Evolutionary conservation across 2,888 invertebrate species (phyloP), one percentile per base, ranked within the genome.

Genomic region (Deilephila elpenor): DNA sequence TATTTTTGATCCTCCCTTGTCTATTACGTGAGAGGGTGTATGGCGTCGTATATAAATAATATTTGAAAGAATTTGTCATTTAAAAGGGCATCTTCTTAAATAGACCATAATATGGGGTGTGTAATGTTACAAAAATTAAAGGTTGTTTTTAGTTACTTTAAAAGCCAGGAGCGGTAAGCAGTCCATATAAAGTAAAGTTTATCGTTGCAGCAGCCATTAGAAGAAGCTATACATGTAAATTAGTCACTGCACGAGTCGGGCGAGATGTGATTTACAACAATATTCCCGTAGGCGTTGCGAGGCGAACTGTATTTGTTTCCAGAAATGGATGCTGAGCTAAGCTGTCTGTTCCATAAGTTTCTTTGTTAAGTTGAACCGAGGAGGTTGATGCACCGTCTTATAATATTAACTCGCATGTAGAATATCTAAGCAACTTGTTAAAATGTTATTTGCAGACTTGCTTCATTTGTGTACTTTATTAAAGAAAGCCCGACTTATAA

Each of bases 191-290:
- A 59, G n/a, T 17, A 19, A 61, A 60, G n/a, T 34, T 51, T 32
- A 64, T 64, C 29, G 51, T 70, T 64, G 11, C 59, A 71, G 20
- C 19, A 70, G 51, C 59, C 64, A 72, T 71, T 72, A 70, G 44
- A 73, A 64, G 51, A 64, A 25, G 53, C 71, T 74, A 72, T 74
- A 79, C 75, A 79, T 77, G 78, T 75, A 76, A 86, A 81, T 88
- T 88, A 89, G 86, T 87, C 85, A 88, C 79, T 78, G 80, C 80
- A 82, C 84, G 87, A 88, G 84, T 86, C 83, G 86, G 81, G 76
- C 78, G 82, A 85, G 86, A 87, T 87, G 84, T 87, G 89, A 91
- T 89, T 90, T 89, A 90, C 86, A 87, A 86, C 84, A 86, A 84
- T 87, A 88, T 86, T 88, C 82, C 84, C 80, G 91, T 88, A 87